These are phyloP conservation scores for Tuberolachnus salignus DNA, from an alignment of 2,888 invertebrate genomes.

Conservation along the genomic window DNA sequence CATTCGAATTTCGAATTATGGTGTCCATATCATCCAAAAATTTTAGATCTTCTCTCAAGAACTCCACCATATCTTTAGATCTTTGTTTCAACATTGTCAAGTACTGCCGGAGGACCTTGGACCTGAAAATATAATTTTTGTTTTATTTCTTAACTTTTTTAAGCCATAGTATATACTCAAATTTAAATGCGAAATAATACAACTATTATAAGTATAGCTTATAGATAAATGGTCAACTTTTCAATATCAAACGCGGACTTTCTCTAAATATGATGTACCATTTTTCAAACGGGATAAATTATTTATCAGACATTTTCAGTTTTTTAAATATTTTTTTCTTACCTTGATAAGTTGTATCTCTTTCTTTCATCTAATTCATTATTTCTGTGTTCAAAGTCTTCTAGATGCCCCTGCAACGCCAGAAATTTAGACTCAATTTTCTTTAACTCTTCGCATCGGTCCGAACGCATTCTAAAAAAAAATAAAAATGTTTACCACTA, in stretches of 20 bases:
- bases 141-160: too few relatives aligned
- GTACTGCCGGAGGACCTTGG: constrained; percentile 17
- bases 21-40: constrained; percentile 14
- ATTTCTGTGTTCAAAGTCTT: not conserved
- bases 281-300: too few relatives aligned
- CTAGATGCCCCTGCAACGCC: not conserved
- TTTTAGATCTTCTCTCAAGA: constrained; percentile 32
- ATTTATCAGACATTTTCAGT: not conserved
- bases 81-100: constrained; percentile 37
- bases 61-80: constrained; percentile 33
- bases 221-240: too few relatives aligned
- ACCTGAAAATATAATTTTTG: not conserved
- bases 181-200: too few relatives aligned
- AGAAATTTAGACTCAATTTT: constrained; percentile 18
- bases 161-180: too few relatives aligned
- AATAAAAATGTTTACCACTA: not conserved
- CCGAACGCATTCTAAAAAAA: constrained; percentile 21
- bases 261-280: too few relatives aligned
- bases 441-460: constrained; percentile 34
- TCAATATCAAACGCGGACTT: too few relatives aligned
- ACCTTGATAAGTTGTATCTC: constrained; percentile 24
- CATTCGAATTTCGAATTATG: not conserved
- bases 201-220: too few relatives aligned
- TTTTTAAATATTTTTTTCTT: not conserved
- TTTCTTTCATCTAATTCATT: constrained; percentile 14